Percentiles rank a stretch among this genome's conserved stretches.
These are phyloP conservation scores for Lasioglossum leucozonium DNA, from an alignment of 2,888 invertebrate species.

Conservation along the genomic window DNA sequence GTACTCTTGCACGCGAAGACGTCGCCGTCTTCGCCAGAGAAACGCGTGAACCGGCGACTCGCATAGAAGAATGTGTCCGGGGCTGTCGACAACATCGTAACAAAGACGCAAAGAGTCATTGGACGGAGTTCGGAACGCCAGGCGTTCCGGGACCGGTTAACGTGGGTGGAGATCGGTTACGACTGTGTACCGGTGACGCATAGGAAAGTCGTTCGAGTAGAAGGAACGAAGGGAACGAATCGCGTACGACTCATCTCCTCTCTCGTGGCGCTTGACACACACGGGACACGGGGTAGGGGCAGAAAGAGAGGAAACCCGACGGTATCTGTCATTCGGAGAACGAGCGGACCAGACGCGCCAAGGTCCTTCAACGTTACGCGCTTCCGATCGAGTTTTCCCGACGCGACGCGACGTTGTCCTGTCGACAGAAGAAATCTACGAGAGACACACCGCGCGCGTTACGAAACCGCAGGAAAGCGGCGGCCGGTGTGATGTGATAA, in stretches of 20 bases:
- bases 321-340: constrained; percentile 76
- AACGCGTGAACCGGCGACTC: not conserved
- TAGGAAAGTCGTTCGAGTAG: constrained; percentile 64
- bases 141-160: constrained; percentile 54
- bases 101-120: constrained; percentile 14
- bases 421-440: not conserved
- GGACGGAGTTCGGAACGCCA: constrained; percentile 25
- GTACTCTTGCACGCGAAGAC: too few species aligned
- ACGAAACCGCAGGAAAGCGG: constrained; percentile 20
- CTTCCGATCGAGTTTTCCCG: constrained; percentile 11
- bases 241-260: constrained; percentile 52
- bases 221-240: constrained; percentile 45
- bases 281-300: constrained; percentile 42
- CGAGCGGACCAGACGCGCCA: constrained; percentile 67
- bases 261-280: constrained; percentile 26
- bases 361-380: constrained; percentile 57
- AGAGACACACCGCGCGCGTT: constrained; percentile 1
- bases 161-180: constrained; percentile 73
- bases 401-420: not conserved
- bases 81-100: not conserved
- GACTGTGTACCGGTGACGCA: constrained; percentile 66
- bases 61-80: not conserved
- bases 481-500: constrained; percentile 29
- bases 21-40: too few species aligned
- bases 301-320: constrained; percentile 54